These are phyloP conservation scores for Cartodere bifasciata DNA, from an alignment of 2,888 invertebrate genomes.

Conservation along the genomic window DNA sequence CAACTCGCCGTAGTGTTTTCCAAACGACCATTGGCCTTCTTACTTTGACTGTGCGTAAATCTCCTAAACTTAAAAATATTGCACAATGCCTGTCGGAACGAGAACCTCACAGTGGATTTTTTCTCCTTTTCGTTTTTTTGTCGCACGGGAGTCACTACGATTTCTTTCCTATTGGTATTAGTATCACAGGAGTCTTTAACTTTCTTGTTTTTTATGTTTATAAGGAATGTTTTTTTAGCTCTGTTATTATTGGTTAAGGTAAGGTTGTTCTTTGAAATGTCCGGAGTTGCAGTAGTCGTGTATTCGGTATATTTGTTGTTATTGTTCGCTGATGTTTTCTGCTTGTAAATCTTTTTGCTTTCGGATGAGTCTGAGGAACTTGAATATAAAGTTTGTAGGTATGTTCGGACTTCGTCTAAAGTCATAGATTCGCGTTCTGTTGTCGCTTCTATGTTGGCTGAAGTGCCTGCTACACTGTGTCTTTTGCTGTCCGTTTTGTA, in stretches of 20 bases:
- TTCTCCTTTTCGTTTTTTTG: conserved; percentile 40
- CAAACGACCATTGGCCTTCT: conserved; percentile 21
- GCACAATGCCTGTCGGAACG: conserved; percentile 73
- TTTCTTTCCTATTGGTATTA: conserved; percentile 36
- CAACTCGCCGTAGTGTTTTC: conserved; percentile 13
- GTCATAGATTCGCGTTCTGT: conserved; percentile 80
- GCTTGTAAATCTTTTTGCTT: conserved; percentile 33
- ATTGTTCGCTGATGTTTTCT: conserved; percentile 22
- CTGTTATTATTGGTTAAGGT: conserved; percentile 35
- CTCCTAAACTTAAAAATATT: conserved; percentile 62
- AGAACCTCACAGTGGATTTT: conserved; percentile 52
- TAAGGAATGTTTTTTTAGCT: conserved; percentile 44
- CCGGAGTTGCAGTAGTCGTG: conserved; percentile 17
- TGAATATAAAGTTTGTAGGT: conserved; percentile 70
- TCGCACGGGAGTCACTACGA: conserved; percentile 20
- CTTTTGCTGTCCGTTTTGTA: conserved; percentile 39
- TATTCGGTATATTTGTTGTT: conserved; percentile 24
- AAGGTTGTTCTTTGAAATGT: conserved; percentile 34
- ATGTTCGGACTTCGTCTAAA: conserved; percentile 70
- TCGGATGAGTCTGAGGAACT: conserved; percentile 57
- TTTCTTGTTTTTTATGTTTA: conserved; percentile 50
- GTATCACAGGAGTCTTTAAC: conserved; percentile 34
- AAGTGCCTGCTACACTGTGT: conserved; percentile 54
- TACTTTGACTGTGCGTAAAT: conserved; percentile 39
- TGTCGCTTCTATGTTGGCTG: conserved; percentile 43